Percentiles rank a stretch among this genome's conserved stretches.
phyloP scores from a whole-genome alignment of 2,888 invertebrate species.

The Drosophila tanythrix region DNA sequence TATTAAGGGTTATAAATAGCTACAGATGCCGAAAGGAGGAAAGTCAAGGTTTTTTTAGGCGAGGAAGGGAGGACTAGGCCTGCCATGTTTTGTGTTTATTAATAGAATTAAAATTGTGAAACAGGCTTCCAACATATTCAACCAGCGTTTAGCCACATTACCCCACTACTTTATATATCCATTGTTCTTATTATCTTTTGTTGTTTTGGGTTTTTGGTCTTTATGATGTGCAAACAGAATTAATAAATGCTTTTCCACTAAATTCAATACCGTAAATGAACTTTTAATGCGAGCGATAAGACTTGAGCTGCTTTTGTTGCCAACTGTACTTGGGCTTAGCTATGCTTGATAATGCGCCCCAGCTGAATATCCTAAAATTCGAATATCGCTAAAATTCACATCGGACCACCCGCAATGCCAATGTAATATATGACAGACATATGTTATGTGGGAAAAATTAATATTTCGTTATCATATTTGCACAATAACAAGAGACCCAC shows the following conservation, averaged over 20 bases:
- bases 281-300: conserved; percentile 51
- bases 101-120: conserved; percentile 18
- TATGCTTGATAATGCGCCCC: background rate
- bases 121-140: conserved; percentile 14
- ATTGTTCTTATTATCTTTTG: conserved; percentile 46
- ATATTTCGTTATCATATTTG: conserved; percentile 11
- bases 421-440: conserved; percentile 5
- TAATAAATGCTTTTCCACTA: conserved; percentile 22
- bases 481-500: conserved; percentile 16
- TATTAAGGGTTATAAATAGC: conserved; percentile 27
- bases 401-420: conserved; percentile 1
- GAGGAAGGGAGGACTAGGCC: too few species aligned
- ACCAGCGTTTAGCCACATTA: conserved; percentile 3
- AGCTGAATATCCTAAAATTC: conserved; percentile 3
- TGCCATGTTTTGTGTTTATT: conserved; percentile 10
- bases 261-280: conserved; percentile 32
- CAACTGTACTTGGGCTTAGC: conserved; percentile 39
- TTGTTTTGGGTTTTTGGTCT: conserved; percentile 13
- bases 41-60: background rate
- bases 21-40: background rate
- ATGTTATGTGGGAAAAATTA: conserved; percentile 21
- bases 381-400: conserved; percentile 21
- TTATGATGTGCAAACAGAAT: conserved; percentile 35
- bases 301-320: conserved; percentile 32
- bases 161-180: conserved; percentile 25